Evolutionary conservation across 2,888 invertebrate genomes (phyloP).

Genomic region (Monochamus alternatus): DNA sequence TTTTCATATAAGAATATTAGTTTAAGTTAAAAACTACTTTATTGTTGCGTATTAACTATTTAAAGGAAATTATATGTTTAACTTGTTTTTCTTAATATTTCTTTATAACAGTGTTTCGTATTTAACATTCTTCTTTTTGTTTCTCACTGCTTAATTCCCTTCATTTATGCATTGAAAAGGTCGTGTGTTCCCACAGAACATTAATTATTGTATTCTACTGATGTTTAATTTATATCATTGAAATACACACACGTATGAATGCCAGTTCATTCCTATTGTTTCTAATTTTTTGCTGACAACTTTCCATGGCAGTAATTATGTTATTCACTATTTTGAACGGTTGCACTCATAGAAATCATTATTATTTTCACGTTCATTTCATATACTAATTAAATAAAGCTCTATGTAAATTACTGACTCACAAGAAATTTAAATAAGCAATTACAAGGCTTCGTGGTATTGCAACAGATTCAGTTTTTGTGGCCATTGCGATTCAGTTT

Average conservation of each 20-base stretch:
- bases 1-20: too few species aligned
- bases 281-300: background rate
- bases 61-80: too few species aligned
- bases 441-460: slow-evolving; percentile 3
- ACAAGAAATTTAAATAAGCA: slow-evolving; percentile 8
- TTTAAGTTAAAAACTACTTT: too few species aligned
- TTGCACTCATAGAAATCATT: background rate
- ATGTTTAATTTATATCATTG: slow-evolving; percentile 12
- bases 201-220: background rate
- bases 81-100: too few species aligned
- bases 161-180: background rate
- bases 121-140: background rate
- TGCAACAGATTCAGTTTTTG: slow-evolving; percentile 15
- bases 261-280: slow-evolving; percentile 1
- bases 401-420: slow-evolving; percentile 14
- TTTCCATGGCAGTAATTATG: slow-evolving; percentile 13
- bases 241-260: background rate
- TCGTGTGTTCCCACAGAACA: background rate
- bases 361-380: background rate
- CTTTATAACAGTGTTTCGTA: too few species aligned
- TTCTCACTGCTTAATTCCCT: slow-evolving; percentile 8
- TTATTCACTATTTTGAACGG: background rate
- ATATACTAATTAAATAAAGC: slow-evolving; percentile 10
- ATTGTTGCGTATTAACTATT: too few species aligned
- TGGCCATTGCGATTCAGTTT: slow-evolving; percentile 10